Evolutionary conservation across 2,797 vertebrate genomes (phyloP), one percentile per base, ranked within the genome.

Genomic region (Oreonectes daqikongensis): DNA sequence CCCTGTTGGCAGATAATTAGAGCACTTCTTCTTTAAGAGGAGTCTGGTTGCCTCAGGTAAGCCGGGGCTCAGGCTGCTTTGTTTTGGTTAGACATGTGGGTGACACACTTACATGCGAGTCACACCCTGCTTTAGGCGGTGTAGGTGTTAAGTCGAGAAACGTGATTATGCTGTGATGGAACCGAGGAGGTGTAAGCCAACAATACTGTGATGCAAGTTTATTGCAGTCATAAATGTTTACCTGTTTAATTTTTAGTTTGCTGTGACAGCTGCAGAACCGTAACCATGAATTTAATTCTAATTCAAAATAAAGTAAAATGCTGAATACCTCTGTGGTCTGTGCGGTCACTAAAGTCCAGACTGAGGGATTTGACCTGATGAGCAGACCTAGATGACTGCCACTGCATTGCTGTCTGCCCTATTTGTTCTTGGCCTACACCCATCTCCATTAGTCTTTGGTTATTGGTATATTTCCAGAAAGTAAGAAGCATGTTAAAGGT

Each of bases 351-450:
- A 26, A 52, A 65, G 61, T 77, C 30, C 73, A 69, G 63, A 75
- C 74, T 24, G 74, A 74, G 68, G 69, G 74, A 81, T 80, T 75
- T 83, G 63, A 79, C 52, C 61, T 79, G 35, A 59, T 59, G 65
- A 55, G 57, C 65, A 74, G 76, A 82, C 65, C 55, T 81, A 69
- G 55, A 82, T 52, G 60, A 26, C 72, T 48, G 28, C 64, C 52
- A 48, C 52, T 32, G 60, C 65, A 30, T 69, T 60, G 52, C 55
- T 42, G 24, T 81, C 81, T 81, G 82, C 28, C 79, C 26, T 78
- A 30, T 82, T 38, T 52, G 42, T 76, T 70, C 65, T 40, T 77
- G 75, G 72, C 69, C 53, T 57, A 20, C 60, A 46, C 11, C 70
- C 7, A 8, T 35, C 8, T 35, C 32, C 32, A 8, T 8, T 60